Conservation (phyloP, 1,140 invertebrate genomes). For the Drosophila miranda region DNA sequence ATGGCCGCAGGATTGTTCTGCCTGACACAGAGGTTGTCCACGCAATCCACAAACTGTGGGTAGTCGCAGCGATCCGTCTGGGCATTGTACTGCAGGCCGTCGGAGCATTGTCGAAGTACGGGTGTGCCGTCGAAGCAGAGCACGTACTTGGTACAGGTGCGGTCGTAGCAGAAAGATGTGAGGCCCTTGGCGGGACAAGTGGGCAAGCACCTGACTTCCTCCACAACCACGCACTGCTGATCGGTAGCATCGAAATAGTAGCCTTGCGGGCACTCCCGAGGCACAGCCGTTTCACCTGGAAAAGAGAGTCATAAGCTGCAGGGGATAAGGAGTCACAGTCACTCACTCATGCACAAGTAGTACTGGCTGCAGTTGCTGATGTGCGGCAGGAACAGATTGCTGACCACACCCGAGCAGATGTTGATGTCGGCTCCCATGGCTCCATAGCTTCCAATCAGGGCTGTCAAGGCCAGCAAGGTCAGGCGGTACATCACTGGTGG, state of each 20-base stretch:
- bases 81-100: slow-evolving; percentile 70
- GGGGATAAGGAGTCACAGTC: too few relatives aligned
- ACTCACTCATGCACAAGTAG: slow-evolving; percentile 65
- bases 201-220: slow-evolving; percentile 51
- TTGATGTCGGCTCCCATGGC: slow-evolving; percentile 31
- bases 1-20: slow-evolving; percentile 60
- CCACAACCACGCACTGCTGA: slow-evolving; percentile 54
- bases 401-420: slow-evolving; percentile 58
- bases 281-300: slow-evolving; percentile 36
- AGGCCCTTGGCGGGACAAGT: slow-evolving; percentile 50
- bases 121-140: slow-evolving; percentile 59
- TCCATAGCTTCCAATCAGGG: slow-evolving; percentile 8
- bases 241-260: slow-evolving; percentile 59
- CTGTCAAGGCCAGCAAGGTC: slow-evolving; percentile 17
- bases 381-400: slow-evolving; percentile 62
- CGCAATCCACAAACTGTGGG: slow-evolving; percentile 74
- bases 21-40: slow-evolving; percentile 64
- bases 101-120: slow-evolving; percentile 54
- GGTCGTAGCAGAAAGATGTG: slow-evolving; percentile 63
- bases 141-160: slow-evolving; percentile 76
- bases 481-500: slow-evolving; percentile 47
- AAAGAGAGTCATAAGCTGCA: background rate
- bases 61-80: slow-evolving; percentile 73
- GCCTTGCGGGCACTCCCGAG: slow-evolving; percentile 19
- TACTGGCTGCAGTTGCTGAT: slow-evolving; percentile 62